Conservation (phyloP, 2,888 invertebrate genomes). For the Physocephala rufipes region DNA sequence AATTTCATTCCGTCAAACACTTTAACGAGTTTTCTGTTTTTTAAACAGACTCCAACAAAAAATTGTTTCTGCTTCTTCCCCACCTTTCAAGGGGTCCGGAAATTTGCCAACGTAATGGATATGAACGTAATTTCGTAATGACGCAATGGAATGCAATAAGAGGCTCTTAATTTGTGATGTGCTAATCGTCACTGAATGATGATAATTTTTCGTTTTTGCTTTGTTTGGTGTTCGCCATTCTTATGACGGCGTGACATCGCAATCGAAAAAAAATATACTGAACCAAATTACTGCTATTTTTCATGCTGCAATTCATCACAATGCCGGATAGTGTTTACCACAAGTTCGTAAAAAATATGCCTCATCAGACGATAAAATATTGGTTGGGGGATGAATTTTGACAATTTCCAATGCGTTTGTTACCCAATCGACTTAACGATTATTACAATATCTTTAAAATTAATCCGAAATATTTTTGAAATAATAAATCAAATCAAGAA, state of each 20-base stretch:
- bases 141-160: no score
- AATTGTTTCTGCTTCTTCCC: no score
- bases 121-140: no score
- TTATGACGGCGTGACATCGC: slow-evolving; percentile 1
- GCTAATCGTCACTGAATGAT: slow-evolving; percentile 1
- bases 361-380: no score
- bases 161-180: neutral
- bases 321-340: no score
- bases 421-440: no score
- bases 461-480: no score
- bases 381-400: no score
- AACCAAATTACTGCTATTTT: neutral
- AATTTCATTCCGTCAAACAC: neutral
- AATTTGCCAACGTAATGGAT: slow-evolving; percentile 4
- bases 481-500: no score
- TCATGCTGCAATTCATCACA: neutral
- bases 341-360: no score
- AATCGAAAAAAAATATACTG: neutral
- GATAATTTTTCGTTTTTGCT: neutral
- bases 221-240: neutral
- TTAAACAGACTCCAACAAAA: neutral
- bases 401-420: no score
- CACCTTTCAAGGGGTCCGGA: neutral
- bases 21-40: neutral
- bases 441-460: no score